Evolutionary conservation across 2,797 vertebrate species (phyloP).

Genomic region (Halcyon badia): DNA sequence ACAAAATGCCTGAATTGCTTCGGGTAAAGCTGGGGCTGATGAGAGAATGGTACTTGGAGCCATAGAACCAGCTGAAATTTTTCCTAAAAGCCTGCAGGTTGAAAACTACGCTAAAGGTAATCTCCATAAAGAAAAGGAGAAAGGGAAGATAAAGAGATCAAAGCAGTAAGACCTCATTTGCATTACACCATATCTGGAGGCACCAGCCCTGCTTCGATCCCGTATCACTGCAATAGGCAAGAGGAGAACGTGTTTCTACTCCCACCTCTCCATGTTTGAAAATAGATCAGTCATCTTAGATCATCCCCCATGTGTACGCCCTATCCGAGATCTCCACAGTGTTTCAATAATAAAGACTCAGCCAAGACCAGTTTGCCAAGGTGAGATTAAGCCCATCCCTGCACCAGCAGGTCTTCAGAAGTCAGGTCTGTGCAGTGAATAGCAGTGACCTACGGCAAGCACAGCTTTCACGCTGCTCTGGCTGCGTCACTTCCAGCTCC

Average conservation of each 20-base stretch:
- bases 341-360: neutral
- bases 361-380: neutral
- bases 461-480: neutral
- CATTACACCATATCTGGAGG: constrained; percentile 52
- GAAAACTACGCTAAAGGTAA: neutral
- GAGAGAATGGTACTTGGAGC: neutral
- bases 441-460: neutral
- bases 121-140: constrained; percentile 47
- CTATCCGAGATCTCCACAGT: neutral
- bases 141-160: constrained; percentile 63
- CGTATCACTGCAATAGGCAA: neutral
- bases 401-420: neutral
- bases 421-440: neutral
- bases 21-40: neutral
- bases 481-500: neutral
- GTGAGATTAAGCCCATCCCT: neutral
- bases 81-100: constrained; percentile 49
- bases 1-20: constrained; percentile 41
- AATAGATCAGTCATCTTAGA: constrained; percentile 48
- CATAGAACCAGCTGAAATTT: constrained; percentile 22
- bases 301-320: constrained; percentile 22
- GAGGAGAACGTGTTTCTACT: constrained; percentile 60
- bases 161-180: constrained; percentile 49
- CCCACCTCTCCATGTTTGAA: constrained; percentile 57
- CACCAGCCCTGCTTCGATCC: constrained; percentile 33